Base-by-base conservation (phyloP, 1,140 invertebrate genomes). In the Dreissena rostriformis region DNA sequence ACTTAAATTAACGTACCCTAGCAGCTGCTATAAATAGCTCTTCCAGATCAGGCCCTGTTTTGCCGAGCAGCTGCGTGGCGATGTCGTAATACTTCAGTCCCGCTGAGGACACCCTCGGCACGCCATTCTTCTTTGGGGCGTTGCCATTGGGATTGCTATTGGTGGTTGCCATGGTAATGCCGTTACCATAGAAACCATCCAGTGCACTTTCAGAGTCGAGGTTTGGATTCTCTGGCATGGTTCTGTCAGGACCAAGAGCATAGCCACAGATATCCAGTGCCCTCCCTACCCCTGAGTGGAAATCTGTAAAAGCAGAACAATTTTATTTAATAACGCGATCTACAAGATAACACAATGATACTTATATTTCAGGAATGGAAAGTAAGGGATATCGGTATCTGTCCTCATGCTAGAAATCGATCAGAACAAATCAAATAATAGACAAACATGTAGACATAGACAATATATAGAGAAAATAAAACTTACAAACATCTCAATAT, bases 61-160 rank as follows among this genome's bases (percentile, higher is more conserved):
- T 84, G 22, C 90, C 88, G 28, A 92, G 86, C n/a, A 92, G 86
- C 63, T 90, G 88, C n/a, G 89, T 87, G 28, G 91, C 91, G 57
- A 92, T 92, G 84, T 92, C 90, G 87, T 91, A 90, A 78, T 92
- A 92, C 70, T 88, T 86, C 39, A 63, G 65, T 17, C 66, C 73
- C 51, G 82, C 82, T 26, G 82, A 84, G 11, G 82, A 78, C 74
- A 84, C 82, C 29, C 80, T 26, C 14, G 68, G 67, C 12, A 57
- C 66, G 0, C 65, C 72, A 12, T 70, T 66, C 49, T 66, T 55
- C 66, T 74, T 51, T 24, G 17, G 57, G 26, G 8, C 51, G 71
- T 67, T 74, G 63, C 53, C 66, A 26, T 71, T 81, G 63, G 14
- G 24, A 52, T 82, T 82, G 24, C 52, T 81, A 65, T 73, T 72